These are phyloP conservation scores for Bos taurus DNA, from an alignment of 2,113 vertebrate species.

Conservation along the genomic window DNA sequence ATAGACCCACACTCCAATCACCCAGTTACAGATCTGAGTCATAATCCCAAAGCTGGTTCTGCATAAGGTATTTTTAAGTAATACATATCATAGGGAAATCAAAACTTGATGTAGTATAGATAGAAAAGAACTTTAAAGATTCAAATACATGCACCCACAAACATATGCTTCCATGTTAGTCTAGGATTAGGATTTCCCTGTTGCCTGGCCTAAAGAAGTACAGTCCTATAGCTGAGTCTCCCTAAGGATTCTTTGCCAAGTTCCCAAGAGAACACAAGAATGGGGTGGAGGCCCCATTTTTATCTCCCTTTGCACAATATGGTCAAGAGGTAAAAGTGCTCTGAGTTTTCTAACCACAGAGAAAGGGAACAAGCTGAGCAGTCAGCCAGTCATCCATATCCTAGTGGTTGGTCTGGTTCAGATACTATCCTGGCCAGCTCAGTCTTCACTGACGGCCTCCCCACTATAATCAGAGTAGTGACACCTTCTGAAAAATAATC, in stretches of 20 bases:
- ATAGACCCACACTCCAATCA: conserved; percentile 46
- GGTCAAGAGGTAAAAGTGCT: neutral
- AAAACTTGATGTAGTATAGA: neutral
- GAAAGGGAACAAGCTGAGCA: neutral
- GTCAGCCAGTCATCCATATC: neutral
- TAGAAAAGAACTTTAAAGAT: neutral
- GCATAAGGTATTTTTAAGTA: neutral
- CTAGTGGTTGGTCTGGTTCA: neutral
- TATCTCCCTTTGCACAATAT: neutral
- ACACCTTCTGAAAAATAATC: neutral
- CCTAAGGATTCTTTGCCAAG: neutral
- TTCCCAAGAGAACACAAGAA: neutral
- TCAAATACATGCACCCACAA: neutral
- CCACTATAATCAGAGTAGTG: neutral
- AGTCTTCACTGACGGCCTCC: neutral
- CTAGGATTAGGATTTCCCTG: neutral
- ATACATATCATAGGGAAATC: conserved; percentile 6
- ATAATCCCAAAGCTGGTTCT: conserved; percentile 25
- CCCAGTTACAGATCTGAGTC: conserved; percentile 42
- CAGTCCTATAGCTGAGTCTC: neutral
- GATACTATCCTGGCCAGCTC: neutral
- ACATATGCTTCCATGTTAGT: neutral
- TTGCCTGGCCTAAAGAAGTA: neutral
- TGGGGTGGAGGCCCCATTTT: neutral
- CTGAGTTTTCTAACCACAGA: neutral